Base-by-base conservation (phyloP, 2,888 invertebrate genomes). In the Scrobipalpa atriplicella region DNA sequence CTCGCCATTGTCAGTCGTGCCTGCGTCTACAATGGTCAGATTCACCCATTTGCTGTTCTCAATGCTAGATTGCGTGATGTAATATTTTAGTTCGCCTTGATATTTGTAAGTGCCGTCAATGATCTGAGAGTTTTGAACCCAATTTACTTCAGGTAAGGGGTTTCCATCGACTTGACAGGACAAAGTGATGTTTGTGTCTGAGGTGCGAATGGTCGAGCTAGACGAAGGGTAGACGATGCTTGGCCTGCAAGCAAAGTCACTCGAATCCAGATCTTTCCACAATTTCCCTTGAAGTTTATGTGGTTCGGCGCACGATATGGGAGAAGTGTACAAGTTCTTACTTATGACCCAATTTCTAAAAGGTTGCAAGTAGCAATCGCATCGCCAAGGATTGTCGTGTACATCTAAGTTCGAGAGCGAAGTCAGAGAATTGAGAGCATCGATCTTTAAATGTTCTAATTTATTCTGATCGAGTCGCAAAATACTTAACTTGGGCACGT, bases 341-440 rank as follows among this genome's bases (percentile, higher is more conserved):
- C 94, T 93, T 10, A 96, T 94, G 13, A 95, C 94, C 94, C 96
- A 97, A 78, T 96, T 95, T 60, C 97, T 94, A 72, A 98, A 96
- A 18, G 94, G 94, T 78, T 96, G 95, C 65, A 98, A 89, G 70
- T 95, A 95, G 78, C 98, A 98, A 79, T 98, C 97, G 80, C 98
- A 98, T 69, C 95, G 94, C 98, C 98, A 98, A 0, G 96, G 96
- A 82, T 98, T 98, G 69, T 95, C 95, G 71, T 95, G 95, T 0
- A 98, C 92, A 66, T 95, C 95, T 56, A 98, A 89, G 76, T 96
- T 96, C 36, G 94, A 94, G 65, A 98, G 85, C 70, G 95, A 95
- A 1, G 94, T 93, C 65, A 97, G 86, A 41, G 94, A 93, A 66
- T 93, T 93, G 67, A 97, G 94, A 7, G 95, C 94, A 68, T 95